These are phyloP conservation scores for Parauchenoglanis ngamensis DNA, from an alignment of 2,797 vertebrate genomes.

Conservation along the genomic window DNA sequence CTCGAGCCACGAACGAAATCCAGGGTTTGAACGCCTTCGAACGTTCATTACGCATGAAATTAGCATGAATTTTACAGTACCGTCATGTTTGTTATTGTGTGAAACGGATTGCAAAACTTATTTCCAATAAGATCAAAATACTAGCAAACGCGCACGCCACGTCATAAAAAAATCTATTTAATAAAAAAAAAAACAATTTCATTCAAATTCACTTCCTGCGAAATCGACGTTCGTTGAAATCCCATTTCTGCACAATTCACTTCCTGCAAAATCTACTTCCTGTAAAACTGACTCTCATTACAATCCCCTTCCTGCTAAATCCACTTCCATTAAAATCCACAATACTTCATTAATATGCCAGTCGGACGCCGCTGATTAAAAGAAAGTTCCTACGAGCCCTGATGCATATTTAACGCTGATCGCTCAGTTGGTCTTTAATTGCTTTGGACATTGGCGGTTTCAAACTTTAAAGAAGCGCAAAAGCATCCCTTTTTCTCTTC, in stretches of 20 bases:
- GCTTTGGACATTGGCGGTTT: slow-evolving; percentile 72
- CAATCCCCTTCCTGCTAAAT: background rate
- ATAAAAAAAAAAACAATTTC: background rate
- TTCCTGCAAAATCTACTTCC: background rate
- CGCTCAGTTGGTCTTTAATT: slow-evolving; percentile 77
- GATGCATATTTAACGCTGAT: slow-evolving; percentile 77
- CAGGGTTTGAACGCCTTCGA: background rate
- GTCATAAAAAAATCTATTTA: background rate
- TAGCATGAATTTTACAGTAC: background rate
- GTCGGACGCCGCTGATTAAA: slow-evolving; percentile 62
- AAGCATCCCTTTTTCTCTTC: slow-evolving; percentile 62
- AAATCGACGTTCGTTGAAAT: background rate
- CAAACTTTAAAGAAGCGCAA: slow-evolving; percentile 77
- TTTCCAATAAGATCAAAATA: too few relatives aligned
- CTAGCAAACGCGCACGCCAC: too few relatives aligned
- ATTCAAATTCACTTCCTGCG: background rate
- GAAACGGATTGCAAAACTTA: too few relatives aligned
- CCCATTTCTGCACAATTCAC: too few relatives aligned
- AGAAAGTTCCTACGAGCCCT: slow-evolving; percentile 65
- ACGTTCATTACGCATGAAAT: background rate
- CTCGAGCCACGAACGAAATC: background rate
- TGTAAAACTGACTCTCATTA: background rate
- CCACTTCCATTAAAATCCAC: slow-evolving; percentile 26
- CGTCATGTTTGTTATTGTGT: background rate
- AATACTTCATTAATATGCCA: slow-evolving; percentile 58